These are phyloP conservation scores for Siderastrea siderea DNA, from an alignment of 92 coral and sea anemone genomes.

Conservation along the genomic window DNA sequence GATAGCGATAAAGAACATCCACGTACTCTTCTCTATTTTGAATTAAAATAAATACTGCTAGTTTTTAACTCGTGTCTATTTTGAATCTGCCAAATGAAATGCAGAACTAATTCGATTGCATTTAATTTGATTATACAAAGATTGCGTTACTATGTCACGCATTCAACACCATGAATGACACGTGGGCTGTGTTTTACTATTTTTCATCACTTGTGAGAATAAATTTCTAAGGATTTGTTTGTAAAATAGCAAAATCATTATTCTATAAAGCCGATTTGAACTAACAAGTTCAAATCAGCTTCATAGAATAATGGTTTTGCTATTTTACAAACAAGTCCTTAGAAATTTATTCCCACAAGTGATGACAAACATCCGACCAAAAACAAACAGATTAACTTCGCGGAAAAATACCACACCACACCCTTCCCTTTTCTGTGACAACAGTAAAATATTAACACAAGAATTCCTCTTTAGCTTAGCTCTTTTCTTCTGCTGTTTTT, in stretches of 20 bases:
- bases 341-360: not conserved
- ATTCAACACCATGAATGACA: not conserved
- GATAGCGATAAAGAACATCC: not conserved
- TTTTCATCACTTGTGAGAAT: too few species aligned
- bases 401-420: constrained; percentile 14
- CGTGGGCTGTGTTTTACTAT: not conserved
- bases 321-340: not conserved
- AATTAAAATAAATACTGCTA: not conserved
- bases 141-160: constrained; percentile 37
- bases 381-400: constrained; percentile 28
- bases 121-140: not conserved
- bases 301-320: not conserved
- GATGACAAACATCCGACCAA: constrained; percentile 14
- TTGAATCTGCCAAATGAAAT: not conserved
- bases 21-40: not conserved
- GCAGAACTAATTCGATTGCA: not conserved
- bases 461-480: not conserved
- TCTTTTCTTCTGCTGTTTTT: not conserved
- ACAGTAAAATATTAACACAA: not conserved
- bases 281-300: not conserved
- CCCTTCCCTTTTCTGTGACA: constrained; percentile 9
- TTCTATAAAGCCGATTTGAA: too few species aligned
- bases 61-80: not conserved
- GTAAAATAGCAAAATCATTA: not conserved
- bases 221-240: too few species aligned